Evolutionary conservation across 2,888 invertebrate species (phyloP).

Genomic region (Helobdella robusta): DNA sequence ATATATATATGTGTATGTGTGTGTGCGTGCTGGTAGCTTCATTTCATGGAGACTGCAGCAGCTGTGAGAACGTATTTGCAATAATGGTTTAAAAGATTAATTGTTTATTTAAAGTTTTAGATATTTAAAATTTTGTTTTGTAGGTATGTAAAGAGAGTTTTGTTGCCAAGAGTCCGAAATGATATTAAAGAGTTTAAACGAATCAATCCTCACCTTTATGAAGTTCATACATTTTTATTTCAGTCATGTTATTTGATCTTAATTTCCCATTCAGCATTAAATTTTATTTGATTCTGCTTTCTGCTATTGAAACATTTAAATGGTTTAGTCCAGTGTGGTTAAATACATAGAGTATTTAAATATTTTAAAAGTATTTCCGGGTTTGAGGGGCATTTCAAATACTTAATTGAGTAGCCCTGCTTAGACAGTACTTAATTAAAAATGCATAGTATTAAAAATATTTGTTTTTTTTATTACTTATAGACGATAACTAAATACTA

Average conservation of each 20-base stretch:
- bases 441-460: neutral
- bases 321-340: too few species aligned
- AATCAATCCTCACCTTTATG: constrained; percentile 89
- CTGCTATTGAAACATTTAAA: too few species aligned
- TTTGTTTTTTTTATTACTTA: neutral
- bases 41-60: too few species aligned
- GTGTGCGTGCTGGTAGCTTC: neutral
- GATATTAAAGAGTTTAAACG: constrained; percentile 89
- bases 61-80: too few species aligned
- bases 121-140: neutral
- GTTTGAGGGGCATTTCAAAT: too few species aligned
- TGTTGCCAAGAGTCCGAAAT: constrained; percentile 79
- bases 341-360: too few species aligned
- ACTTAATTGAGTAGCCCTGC: too few species aligned
- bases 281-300: too few species aligned
- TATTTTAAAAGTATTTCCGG: too few species aligned
- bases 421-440: too few species aligned
- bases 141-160: constrained; percentile 40
- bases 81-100: neutral
- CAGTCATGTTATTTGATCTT: neutral
- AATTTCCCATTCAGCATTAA: neutral
- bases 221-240: constrained; percentile 44
- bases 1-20: neutral
- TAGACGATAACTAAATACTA: too few species aligned
- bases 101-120: too few species aligned